These are phyloP conservation scores for Dromas ardeola DNA, from an alignment of 2,113 vertebrate genomes.

Conservation along the genomic window DNA sequence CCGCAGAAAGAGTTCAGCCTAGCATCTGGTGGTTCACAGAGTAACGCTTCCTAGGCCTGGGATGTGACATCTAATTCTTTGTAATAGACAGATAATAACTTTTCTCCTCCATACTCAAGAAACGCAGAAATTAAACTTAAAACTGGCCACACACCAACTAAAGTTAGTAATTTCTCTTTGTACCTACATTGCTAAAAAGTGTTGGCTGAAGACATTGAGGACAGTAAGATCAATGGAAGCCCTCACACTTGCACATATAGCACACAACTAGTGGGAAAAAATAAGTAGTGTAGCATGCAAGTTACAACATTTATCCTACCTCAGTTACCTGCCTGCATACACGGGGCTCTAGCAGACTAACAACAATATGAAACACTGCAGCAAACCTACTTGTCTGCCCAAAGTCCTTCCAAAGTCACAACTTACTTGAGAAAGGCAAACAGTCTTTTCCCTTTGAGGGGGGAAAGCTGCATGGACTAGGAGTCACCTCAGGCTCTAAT, in stretches of 20 bases:
- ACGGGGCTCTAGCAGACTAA: not conserved
- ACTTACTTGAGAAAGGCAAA: not conserved
- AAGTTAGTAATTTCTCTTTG: not conserved
- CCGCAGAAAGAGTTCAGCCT: not conserved
- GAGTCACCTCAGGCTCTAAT: not conserved
- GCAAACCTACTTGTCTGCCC: not conserved
- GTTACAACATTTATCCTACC: not conserved
- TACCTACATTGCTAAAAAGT: not conserved
- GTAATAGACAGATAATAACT: not conserved
- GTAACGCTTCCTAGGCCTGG: not conserved
- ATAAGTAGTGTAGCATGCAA: not conserved
- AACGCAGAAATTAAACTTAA: constrained; percentile 18
- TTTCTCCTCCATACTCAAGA: not conserved
- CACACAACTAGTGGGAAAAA: not conserved
- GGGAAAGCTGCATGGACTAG: not conserved
- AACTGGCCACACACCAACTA: not conserved
- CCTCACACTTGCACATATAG: not conserved
- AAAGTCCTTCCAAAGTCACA: not conserved
- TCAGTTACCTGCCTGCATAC: not conserved
- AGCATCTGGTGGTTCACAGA: not conserved
- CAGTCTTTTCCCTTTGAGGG: not conserved
- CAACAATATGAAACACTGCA: not conserved
- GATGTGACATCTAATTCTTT: not conserved
- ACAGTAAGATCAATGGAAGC: not conserved
- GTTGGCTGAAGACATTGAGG: not conserved